A percentile compares a stretch with the other conserved stretches of the same genome.
Evolutionary conservation across 2,888 invertebrate genomes (phyloP).

Genomic region (Tethea ocularis): DNA sequence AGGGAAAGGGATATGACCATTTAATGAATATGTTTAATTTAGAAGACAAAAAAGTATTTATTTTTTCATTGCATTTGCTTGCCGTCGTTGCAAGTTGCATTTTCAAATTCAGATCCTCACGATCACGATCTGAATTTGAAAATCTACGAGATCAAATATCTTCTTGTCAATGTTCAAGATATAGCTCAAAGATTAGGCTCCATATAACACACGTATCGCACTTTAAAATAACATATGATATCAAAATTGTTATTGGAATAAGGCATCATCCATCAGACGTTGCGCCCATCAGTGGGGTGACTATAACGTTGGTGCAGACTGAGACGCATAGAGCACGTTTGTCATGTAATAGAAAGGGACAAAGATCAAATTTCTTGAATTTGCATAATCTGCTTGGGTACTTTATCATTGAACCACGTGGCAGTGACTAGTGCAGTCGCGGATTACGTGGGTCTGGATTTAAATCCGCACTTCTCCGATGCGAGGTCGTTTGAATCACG

Average conservation of each 20-base stretch:
- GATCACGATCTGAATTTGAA: no score
- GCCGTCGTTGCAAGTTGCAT: no score
- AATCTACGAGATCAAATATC: no score
- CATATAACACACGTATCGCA: conserved; percentile 32
- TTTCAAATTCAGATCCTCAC: no score
- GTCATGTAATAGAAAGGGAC: conserved; percentile 51
- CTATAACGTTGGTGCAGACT: conserved; percentile 53
- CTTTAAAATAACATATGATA: conserved; percentile 78
- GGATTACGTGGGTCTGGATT: conserved; percentile 73
- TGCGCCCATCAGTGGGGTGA: conserved; percentile 73
- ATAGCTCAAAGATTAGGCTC: conserved; percentile 28
- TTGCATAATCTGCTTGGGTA: conserved; percentile 82
- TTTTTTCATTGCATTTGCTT: no score
- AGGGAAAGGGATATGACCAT: no score
- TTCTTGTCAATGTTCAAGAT: neutral
- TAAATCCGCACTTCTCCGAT: conserved; percentile 63
- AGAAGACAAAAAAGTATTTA: no score
- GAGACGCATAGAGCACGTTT: conserved; percentile 45
- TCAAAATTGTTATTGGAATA: conserved; percentile 83
- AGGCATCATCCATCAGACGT: conserved; percentile 82
- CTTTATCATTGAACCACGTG: conserved; percentile 84
- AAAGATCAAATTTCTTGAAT: conserved; percentile 73
- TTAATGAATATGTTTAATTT: no score
- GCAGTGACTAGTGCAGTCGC: conserved; percentile 82
- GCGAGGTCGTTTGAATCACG: conserved; percentile 55